Conservation (phyloP, 2,888 invertebrate genomes). For the Micoletzkya japonica region DNA sequence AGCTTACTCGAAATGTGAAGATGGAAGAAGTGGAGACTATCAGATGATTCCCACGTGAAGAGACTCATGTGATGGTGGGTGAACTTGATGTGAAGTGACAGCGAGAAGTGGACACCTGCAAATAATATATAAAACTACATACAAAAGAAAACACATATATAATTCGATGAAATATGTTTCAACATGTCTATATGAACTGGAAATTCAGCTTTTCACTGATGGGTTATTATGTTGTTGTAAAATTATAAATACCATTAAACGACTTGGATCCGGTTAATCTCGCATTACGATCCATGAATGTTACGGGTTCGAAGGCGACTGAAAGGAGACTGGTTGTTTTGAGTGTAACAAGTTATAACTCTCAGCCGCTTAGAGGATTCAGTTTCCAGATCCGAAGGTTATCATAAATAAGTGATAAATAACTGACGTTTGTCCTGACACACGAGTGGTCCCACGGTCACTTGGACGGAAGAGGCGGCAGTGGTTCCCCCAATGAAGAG, state of each 20-base stretch:
- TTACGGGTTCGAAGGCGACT: conserved; percentile 54
- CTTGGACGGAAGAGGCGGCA: conserved; percentile 46
- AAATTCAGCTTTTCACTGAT: too few relatives aligned
- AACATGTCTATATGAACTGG: too few relatives aligned
- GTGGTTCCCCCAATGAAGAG: conserved; percentile 60
- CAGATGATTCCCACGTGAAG: conserved; percentile 57
- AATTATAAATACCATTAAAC: conserved; percentile 33
- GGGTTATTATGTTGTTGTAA: too few relatives aligned
- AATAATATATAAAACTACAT: neutral
- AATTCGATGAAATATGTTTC: too few relatives aligned
- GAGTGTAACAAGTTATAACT: neutral
- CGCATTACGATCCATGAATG: conserved; percentile 60
- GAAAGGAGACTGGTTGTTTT: conserved; percentile 12
- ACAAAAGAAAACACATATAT: too few relatives aligned
- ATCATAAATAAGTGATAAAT: neutral
- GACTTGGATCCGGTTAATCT: conserved; percentile 48
- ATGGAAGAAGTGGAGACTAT: conserved; percentile 61
- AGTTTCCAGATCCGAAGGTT: neutral
- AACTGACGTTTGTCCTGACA: conserved; percentile 48
- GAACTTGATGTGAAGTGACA: conserved; percentile 53
- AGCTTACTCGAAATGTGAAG: conserved; percentile 49
- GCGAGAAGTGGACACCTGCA: conserved; percentile 19
- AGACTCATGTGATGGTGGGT: conserved; percentile 57
- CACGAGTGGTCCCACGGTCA: conserved; percentile 54
- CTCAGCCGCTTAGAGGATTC: neutral